These are phyloP conservation scores for Willowsia nigromaculata DNA, from an alignment of 2,888 invertebrate species.

Conservation along the genomic window DNA sequence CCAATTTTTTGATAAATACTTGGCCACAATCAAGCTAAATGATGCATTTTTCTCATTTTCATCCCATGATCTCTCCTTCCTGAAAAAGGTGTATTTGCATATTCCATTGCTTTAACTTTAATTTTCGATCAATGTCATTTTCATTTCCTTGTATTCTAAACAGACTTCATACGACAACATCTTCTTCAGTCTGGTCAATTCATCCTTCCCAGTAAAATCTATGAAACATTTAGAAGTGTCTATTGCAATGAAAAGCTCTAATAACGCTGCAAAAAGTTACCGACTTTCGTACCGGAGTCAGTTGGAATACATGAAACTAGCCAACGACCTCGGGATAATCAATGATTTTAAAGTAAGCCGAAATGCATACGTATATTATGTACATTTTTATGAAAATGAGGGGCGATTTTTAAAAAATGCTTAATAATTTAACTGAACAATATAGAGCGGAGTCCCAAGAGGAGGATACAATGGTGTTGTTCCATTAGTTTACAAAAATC, in stretches of 20 bases:
- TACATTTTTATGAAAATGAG: neutral
- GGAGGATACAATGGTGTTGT: constrained; percentile 98
- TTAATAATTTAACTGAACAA: neutral
- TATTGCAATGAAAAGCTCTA: neutral
- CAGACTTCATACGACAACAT: constrained; percentile 91
- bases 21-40: constrained; percentile 95
- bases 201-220: constrained; percentile 85
- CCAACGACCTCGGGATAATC: constrained; percentile 95
- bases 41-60: constrained; percentile 93
- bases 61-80: constrained; percentile 91
- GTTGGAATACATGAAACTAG: constrained; percentile 89
- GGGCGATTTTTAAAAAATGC: neutral
- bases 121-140: no score
- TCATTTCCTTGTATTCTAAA: constrained; percentile 73
- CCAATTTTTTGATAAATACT: constrained; percentile 96
- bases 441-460: constrained; percentile 96
- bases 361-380: neutral
- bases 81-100: constrained; percentile 87
- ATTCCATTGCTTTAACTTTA: no score
- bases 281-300: constrained; percentile 91
- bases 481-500: constrained; percentile 90
- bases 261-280: constrained; percentile 83
- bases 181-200: constrained; percentile 87
- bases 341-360: constrained; percentile 93
- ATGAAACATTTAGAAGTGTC: constrained; percentile 84